Evolutionary conservation across 2,797 vertebrate species (phyloP), one percentile per base, ranked within the genome.

Genomic region (Ciconia nigra): DNA sequence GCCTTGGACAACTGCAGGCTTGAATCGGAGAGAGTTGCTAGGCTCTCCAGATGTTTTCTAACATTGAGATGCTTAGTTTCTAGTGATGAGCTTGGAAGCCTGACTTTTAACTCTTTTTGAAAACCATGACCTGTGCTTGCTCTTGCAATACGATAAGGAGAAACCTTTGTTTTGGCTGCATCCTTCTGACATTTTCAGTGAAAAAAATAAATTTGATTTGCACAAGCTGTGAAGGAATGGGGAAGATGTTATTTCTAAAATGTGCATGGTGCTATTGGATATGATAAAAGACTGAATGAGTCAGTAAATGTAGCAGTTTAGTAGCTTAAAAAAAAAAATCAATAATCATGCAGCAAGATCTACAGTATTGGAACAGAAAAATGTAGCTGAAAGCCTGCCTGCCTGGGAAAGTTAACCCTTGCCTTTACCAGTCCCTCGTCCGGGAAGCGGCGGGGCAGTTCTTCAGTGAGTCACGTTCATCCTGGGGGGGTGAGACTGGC

Each of bases 121-220:
- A 59, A 55, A n/a, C 49, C 33, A 19, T 12, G 31, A 35, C 15
- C 55, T 35, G 28, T 31, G 16, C 25, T 51, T 47, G 42, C 67
- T 79, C 28, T 42, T 44, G 52, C 39, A 52, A 16, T 10, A 51
- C 31, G n/a, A 37, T 37, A 61, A 61, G n/a, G 18, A 79, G 35
- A 54, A 86, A 42, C 41, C 44, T 94, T 67, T 90, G 83, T 79
- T 95, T 89, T 72, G 65, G 79, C 83, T 80, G 70, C 73, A 85
- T 85, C 83, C 87, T 93, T 96, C 87, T 95, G 92, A 96, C 93
- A 92, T 95, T 97, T 98, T 97, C 96, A 96, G 92, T 83, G 86
- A 86, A 93, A 96, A 96, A 83, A 93, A 97, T 97, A 97, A 98
- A 97, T 97, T 87, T 96, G 96, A 97, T 98, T 97, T 97, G 89